These are phyloP conservation scores for Bombus haemorrhoidalis DNA, from an alignment of 1,140 invertebrate genomes.

Conservation along the genomic window DNA sequence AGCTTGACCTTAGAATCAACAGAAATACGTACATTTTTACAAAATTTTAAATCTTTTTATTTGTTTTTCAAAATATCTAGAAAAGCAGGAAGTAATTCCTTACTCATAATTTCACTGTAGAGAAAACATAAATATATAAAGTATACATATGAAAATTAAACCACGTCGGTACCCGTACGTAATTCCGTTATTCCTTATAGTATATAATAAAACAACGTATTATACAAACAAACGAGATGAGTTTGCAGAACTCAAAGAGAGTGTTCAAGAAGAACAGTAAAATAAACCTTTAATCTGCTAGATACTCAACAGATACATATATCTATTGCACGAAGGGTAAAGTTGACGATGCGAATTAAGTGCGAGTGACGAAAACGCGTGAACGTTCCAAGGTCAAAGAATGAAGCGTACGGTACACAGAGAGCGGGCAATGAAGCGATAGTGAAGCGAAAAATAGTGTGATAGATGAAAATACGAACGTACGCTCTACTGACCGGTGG, in stretches of 20 bases:
- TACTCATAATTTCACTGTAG: background rate
- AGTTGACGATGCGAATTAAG: background rate
- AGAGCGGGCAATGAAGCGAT: slow-evolving; percentile 59
- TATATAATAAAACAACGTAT: background rate
- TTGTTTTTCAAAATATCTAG: background rate
- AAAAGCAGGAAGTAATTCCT: background rate
- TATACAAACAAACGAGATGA: background rate
- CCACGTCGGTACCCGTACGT: background rate
- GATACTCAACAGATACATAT: background rate
- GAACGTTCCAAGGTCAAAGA: slow-evolving; percentile 54
- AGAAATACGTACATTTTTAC: background rate
- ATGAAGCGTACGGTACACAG: slow-evolving; percentile 49
- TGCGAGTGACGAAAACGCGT: background rate
- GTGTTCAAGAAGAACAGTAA: background rate
- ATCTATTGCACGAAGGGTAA: slow-evolving; percentile 4
- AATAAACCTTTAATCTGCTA: background rate
- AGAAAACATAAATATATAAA: background rate
- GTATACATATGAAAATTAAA: too few species aligned
- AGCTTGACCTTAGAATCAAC: slow-evolving; percentile 52
- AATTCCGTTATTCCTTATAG: slow-evolving; percentile 10
- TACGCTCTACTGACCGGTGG: slow-evolving; percentile 64
- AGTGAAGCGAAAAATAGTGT: slow-evolving; percentile 58
- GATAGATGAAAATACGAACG: slow-evolving; percentile 42
- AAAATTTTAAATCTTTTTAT: slow-evolving; percentile 6
- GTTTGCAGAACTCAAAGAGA: background rate